Evolutionary conservation across 2,888 invertebrate species (phyloP).

Genomic region (Leucoma salicis): DNA sequence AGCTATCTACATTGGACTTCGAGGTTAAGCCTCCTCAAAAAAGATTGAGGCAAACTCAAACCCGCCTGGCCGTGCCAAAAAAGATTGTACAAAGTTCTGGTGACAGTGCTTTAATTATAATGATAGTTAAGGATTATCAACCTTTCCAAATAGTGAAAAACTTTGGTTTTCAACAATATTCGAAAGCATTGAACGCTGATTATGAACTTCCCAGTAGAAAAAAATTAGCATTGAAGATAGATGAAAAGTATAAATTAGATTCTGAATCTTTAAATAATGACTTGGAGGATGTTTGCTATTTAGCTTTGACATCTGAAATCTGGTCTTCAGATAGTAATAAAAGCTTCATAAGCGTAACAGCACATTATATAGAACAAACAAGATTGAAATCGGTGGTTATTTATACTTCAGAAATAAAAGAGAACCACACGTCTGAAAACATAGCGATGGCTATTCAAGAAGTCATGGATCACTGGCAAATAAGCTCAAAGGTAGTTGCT

Average conservation of each 20-base stretch:
- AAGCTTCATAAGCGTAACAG: conserved; percentile 16
- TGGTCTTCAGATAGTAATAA: conserved; percentile 11
- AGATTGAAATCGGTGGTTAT: conserved; percentile 13
- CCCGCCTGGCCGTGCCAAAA: conserved; percentile 3
- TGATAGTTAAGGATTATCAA: conserved; percentile 1
- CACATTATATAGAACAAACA: conserved; percentile 12
- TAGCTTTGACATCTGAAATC: too few species aligned
- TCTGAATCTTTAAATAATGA: too few species aligned
- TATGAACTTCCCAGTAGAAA: too few species aligned
- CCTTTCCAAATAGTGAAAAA: too few species aligned
- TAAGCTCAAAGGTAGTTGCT: conserved; percentile 17
- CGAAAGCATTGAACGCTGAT: too few species aligned
- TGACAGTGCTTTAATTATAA: conserved; percentile 14
- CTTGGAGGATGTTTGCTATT: too few species aligned
- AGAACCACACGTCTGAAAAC: conserved; percentile 13
- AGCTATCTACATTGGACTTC: too few species aligned
- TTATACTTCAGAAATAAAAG: conserved; percentile 15
- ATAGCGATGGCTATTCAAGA: conserved; percentile 17
- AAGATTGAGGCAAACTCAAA: not conserved
- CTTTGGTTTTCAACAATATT: too few species aligned
- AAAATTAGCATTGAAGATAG: too few species aligned
- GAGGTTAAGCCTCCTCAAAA: conserved; percentile 17
- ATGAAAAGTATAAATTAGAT: not conserved
- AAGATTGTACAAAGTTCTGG: conserved; percentile 18
- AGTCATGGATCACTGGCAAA: conserved; percentile 17